These are phyloP conservation scores for Caenorhabditis brenneri DNA, from an alignment of 1,140 invertebrate species.

Conservation along the genomic window DNA sequence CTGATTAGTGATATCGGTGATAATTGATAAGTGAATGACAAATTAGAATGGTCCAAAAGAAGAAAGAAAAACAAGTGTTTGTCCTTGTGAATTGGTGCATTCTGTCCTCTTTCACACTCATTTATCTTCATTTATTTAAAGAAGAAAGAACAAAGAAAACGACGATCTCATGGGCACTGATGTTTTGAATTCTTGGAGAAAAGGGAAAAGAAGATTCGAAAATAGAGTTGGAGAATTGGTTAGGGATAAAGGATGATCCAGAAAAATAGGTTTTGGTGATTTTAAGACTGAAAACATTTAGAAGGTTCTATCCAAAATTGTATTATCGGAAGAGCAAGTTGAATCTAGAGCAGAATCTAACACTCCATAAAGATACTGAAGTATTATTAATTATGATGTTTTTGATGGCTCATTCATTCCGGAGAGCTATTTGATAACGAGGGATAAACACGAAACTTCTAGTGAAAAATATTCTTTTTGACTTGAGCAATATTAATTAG, in stretches of 20 bases:
- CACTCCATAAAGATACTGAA: too few species aligned
- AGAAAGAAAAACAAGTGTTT: not conserved
- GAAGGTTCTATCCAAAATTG: too few species aligned
- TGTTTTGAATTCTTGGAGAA: not conserved
- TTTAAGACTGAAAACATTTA: too few species aligned
- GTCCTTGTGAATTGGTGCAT: not conserved
- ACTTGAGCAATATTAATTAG: too few species aligned
- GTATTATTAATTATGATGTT: too few species aligned
- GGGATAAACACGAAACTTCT: too few species aligned
- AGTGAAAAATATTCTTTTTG: too few species aligned
- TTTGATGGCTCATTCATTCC: too few species aligned
- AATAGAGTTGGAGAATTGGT: not conserved
- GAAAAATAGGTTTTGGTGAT: not conserved
- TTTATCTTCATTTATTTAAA: conserved; percentile 27
- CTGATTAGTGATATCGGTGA: conserved; percentile 20
- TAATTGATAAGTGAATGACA: not conserved
- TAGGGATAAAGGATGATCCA: not conserved
- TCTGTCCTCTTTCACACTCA: not conserved
- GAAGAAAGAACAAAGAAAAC: conserved; percentile 19
- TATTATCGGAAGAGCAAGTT: too few species aligned
- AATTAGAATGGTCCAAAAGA: not conserved
- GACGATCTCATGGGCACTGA: not conserved
- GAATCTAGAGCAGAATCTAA: too few species aligned
- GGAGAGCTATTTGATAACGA: too few species aligned
- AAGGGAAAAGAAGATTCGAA: not conserved